Evolutionary conservation across 2,888 invertebrate species (phyloP).

Genomic region (Erebia aethiops): DNA sequence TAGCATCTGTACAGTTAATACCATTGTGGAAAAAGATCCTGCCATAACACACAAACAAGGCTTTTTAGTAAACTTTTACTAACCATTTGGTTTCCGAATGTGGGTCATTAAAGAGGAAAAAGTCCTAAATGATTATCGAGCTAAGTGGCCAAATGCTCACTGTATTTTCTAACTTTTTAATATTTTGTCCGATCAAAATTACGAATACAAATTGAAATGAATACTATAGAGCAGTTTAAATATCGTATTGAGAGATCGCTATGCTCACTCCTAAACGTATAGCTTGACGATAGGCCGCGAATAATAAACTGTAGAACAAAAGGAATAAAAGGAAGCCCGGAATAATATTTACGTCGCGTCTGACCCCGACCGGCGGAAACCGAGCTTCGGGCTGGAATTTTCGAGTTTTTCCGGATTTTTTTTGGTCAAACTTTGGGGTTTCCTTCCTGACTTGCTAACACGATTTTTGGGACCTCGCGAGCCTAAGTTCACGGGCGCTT

Average conservation of each 20-base stretch:
- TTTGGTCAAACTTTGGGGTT: slow-evolving; percentile 55
- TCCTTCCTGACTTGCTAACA: slow-evolving; percentile 75
- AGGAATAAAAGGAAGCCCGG: slow-evolving; percentile 69
- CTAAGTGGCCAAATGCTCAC: no score
- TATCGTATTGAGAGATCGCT: neutral
- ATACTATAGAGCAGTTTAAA: no score
- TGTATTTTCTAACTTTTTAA: no score
- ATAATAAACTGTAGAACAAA: slow-evolving; percentile 77
- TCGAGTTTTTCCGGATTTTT: slow-evolving; percentile 68
- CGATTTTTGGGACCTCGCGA: slow-evolving; percentile 63
- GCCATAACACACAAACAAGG: no score
- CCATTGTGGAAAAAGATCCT: neutral
- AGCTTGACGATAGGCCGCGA: slow-evolving; percentile 48
- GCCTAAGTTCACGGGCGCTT: slow-evolving; percentile 63
- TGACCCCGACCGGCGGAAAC: slow-evolving; percentile 65
- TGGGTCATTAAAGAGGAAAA: no score
- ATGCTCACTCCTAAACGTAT: neutral
- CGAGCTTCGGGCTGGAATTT: slow-evolving; percentile 71
- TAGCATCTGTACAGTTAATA: neutral
- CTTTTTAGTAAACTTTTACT: no score
- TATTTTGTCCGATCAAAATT: no score
- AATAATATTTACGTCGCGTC: slow-evolving; percentile 75
- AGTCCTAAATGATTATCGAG: no score
- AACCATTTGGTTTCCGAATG: no score
- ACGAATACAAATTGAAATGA: no score